These are phyloP conservation scores for Aphelenchoides bicaudatus DNA, from an alignment of 2,888 invertebrate genomes.

Conservation along the genomic window DNA sequence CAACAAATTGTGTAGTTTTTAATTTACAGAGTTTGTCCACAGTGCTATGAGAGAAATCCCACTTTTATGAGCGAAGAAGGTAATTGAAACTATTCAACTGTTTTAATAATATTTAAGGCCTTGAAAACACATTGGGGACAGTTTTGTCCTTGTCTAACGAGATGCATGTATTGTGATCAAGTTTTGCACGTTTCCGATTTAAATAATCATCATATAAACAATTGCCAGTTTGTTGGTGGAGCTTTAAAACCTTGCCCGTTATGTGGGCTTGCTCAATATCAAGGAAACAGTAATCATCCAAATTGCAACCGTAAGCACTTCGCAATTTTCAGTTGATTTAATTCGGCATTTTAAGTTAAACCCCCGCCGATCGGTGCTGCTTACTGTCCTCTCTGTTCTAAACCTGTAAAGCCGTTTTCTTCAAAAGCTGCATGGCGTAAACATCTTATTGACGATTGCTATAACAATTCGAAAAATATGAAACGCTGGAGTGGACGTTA, in stretches of 20 bases:
- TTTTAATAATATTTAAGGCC: too few relatives aligned
- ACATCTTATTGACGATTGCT: constrained; percentile 41
- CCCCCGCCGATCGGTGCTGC: constrained; percentile 40
- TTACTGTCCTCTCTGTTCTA: constrained; percentile 53
- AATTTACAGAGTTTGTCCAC: constrained; percentile 23
- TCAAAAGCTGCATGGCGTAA: constrained; percentile 38
- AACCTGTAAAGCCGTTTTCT: constrained; percentile 35
- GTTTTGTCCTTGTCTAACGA: constrained; percentile 28
- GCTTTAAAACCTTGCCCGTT: constrained; percentile 37
- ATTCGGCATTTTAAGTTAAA: constrained; percentile 27
- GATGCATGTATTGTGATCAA: constrained; percentile 35
- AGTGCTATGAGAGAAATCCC: constrained; percentile 23
- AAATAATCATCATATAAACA: constrained; percentile 48
- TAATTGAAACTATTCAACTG: too few relatives aligned
- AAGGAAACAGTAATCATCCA: constrained; percentile 46
- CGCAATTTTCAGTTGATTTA: constrained; percentile 9
- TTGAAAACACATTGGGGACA: constrained; percentile 25
- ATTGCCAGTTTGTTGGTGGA: constrained; percentile 46
- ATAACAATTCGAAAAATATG: constrained; percentile 41
- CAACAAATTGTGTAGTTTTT: constrained; percentile 7
- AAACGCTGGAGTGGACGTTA: constrained; percentile 16
- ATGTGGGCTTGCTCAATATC: constrained; percentile 49
- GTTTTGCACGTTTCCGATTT: constrained; percentile 38
- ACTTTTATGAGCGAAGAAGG: constrained; percentile 21
- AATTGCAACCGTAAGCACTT: constrained; percentile 38